Evolutionary conservation across 2,797 vertebrate species (phyloP), one percentile per base, ranked within the genome.

Genomic region (Centroberyx gerrardi): DNA sequence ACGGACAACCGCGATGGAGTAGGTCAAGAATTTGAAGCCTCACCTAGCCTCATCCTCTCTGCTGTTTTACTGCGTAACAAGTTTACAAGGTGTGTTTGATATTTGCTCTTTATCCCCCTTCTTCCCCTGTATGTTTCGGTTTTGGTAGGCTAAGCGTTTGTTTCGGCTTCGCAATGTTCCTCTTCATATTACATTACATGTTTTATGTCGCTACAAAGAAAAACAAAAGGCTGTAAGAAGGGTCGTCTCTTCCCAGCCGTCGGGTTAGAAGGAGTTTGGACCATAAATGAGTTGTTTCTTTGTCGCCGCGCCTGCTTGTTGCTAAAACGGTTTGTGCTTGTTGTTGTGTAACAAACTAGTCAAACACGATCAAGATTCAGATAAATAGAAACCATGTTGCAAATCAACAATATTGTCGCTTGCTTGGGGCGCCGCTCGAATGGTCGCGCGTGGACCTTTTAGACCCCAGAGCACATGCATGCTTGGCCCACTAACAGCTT

Each of bases 1-100:
- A 40, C 44, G 15, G 67, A 36, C 55, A 81, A 62, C 65, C 76
- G 75, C 31, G 75, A 93, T 94, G 94, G 89, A 92, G 86, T 92
- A 88, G 78, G 66, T 22, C 75, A 12, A 82, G 80, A 17, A 22
- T 4, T 31, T 3, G 74, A 68, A 61, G 53, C 61, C 31, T 54
- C 14, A 62, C 51, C 48, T 36, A 62, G 73, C 46, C 22, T 28
- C 68, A 0, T 67, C 68, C 53, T 0, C 42, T 18, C 27, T 0
- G 12, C 68, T 18, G 40, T 54, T 53, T 28, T 42, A 1, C 79
- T 1, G 67, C 51, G 14, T 62, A 44, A n/a, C 56, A 59, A 56
- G 54, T 70, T 8, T 33, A 36, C n/a, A 18, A 94, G 93, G 93
- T 94, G 69, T 68, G 90, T 91, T 62, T 65, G 27, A 9, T 27